Evolutionary conservation across 2,113 vertebrate genomes (phyloP).

Genomic region (Thryonomys swinderianus): DNA sequence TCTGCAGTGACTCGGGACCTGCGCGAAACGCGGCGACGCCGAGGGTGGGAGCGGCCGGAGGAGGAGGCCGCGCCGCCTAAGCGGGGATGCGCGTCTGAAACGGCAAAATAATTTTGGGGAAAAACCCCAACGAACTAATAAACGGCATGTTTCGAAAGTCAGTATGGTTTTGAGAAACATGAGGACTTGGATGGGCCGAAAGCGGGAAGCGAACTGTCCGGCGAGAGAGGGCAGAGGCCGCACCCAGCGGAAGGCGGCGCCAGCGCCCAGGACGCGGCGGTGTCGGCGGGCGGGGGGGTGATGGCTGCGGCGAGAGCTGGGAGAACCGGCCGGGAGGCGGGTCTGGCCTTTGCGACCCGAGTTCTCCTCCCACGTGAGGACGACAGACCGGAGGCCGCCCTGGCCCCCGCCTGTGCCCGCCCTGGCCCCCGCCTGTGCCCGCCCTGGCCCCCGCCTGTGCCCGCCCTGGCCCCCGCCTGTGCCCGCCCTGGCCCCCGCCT

Average conservation of each 20-base stretch:
- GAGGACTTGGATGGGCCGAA: not conserved
- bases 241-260: accelerated
- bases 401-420: no score
- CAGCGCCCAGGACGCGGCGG: no score
- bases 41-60: not conserved
- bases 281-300: no score
- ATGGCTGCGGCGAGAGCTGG: no score
- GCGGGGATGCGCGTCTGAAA: not conserved
- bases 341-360: no score
- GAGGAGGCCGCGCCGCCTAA: not conserved
- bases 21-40: not conserved
- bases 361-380: no score
- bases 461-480: no score
- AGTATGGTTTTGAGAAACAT: not conserved
- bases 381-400: no score
- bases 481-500: no score
- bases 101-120: not conserved
- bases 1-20: not conserved
- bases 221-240: not conserved
- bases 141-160: not conserved
- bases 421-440: no score
- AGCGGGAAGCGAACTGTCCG: not conserved
- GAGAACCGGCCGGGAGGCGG: no score
- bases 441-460: no score
- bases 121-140: not conserved